Conservation (phyloP, 2,797 vertebrate species). For the Spheniscus humboldti region DNA sequence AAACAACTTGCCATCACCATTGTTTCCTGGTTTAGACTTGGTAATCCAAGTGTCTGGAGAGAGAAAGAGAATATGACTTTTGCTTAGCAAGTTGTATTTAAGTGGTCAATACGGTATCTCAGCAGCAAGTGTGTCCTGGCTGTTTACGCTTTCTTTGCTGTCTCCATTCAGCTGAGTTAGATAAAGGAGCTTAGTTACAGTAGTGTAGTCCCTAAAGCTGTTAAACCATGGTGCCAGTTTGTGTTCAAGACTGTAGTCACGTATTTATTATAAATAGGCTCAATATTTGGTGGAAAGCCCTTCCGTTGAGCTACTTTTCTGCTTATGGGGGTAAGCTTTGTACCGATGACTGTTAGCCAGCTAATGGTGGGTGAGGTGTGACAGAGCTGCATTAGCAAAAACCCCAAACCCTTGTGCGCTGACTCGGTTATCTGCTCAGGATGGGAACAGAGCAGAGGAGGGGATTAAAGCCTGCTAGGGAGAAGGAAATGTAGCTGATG, state of each 20-base stretch:
- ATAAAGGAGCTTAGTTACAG: background rate
- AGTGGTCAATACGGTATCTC: background rate
- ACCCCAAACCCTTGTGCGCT: background rate
- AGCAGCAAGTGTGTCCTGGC: background rate
- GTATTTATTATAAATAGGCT: background rate
- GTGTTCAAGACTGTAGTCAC: background rate
- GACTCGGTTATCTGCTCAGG: accelerated
- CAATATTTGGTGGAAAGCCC: background rate
- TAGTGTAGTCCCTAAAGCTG: background rate
- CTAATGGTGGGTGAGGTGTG: background rate
- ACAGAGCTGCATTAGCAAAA: background rate
- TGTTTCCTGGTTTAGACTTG: background rate
- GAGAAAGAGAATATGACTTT: background rate
- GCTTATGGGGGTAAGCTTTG: background rate
- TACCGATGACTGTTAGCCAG: background rate
- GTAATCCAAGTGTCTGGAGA: background rate
- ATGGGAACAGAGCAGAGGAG: background rate
- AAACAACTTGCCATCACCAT: accelerated
- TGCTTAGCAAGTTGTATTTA: background rate
- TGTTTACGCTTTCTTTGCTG: background rate
- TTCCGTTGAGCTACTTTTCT: background rate
- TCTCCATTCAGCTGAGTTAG: background rate
- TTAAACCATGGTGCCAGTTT: background rate
- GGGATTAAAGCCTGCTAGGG: background rate
- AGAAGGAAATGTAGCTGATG: background rate